Evolutionary conservation across 2,888 invertebrate genomes (phyloP).

Genomic region (Tipula lateralis): DNA sequence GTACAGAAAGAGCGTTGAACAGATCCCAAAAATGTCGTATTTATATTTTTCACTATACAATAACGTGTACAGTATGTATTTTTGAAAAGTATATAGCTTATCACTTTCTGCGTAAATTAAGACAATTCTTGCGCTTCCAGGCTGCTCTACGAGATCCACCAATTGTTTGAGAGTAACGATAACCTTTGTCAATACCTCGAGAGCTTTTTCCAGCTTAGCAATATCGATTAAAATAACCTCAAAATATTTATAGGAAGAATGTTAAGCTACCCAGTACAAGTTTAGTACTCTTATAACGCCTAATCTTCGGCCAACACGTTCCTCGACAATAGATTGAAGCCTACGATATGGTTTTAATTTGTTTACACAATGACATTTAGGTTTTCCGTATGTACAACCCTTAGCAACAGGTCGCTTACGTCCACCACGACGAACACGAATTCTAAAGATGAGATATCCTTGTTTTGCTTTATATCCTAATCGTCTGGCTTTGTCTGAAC

Average conservation of each 20-base stretch:
- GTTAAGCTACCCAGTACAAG: constrained; percentile 99
- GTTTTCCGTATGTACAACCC: constrained; percentile 97
- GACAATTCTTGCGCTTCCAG: constrained; percentile 92
- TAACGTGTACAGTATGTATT: background rate
- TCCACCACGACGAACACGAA: constrained; percentile 96
- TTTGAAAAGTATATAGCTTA: constrained; percentile 53
- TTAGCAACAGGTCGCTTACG: constrained; percentile 98
- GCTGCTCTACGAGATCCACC: constrained; percentile 94
- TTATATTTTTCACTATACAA: background rate
- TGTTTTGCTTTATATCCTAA: constrained; percentile 97
- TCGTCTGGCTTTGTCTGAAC: constrained; percentile 97
- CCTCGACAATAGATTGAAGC: constrained; percentile 95
- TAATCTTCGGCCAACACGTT: constrained; percentile 93
- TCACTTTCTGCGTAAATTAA: constrained; percentile 94
- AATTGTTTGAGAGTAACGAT: constrained; percentile 89
- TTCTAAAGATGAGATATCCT: constrained; percentile 95
- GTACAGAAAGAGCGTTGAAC: too few relatives aligned
- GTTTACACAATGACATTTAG: constrained; percentile 98
- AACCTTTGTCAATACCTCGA: constrained; percentile 91
- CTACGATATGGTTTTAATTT: constrained; percentile 94
- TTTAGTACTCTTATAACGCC: constrained; percentile 93
- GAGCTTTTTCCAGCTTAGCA: constrained; percentile 91
- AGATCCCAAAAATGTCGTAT: too few relatives aligned
- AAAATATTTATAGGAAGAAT: constrained; percentile 97
- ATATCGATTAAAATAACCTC: constrained; percentile 88